Percentiles rank a stretch among this genome's conserved stretches.
Conservation (phyloP, 2,888 invertebrate species). For the Oscheius myriophilus region DNA sequence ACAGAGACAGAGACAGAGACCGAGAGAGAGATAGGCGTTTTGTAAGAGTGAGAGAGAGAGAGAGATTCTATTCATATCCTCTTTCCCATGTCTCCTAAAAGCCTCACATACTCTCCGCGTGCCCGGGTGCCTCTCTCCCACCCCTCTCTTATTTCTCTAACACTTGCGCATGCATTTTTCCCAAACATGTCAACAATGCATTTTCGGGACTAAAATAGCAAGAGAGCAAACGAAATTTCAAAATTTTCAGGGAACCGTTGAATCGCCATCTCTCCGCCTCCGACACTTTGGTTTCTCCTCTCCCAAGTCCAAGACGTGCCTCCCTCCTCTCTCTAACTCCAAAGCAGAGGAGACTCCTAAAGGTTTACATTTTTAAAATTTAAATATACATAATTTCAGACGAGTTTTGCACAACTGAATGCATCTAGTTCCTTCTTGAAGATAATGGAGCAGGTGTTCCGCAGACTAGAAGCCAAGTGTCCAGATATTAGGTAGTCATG, state of each 20-base stretch:
- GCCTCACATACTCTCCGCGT: slow-evolving; percentile 3
- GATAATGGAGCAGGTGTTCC: slow-evolving; percentile 55
- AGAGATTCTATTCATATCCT: not conserved
- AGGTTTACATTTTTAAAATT: slow-evolving; percentile 19
- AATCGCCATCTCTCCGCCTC: slow-evolving; percentile 47
- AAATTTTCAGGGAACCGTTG: slow-evolving; percentile 41
- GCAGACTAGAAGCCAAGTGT: slow-evolving; percentile 49
- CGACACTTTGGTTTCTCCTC: slow-evolving; percentile 47
- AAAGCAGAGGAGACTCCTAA: slow-evolving; percentile 45
- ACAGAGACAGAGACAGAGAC: too few species aligned
- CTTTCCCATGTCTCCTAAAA: not conserved
- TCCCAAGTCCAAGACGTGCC: slow-evolving; percentile 28
- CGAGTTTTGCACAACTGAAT: slow-evolving; percentile 47
- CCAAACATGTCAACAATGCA: not conserved
- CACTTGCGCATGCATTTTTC: not conserved
- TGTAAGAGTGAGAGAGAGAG: too few species aligned
- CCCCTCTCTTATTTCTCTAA: slow-evolving; percentile 4
- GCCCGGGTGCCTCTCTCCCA: slow-evolving; percentile 6
- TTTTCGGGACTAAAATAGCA: too few species aligned
- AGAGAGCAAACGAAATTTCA: too few species aligned
- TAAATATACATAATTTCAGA: slow-evolving; percentile 34
- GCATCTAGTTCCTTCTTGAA: slow-evolving; percentile 50
- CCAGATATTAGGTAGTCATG: slow-evolving; percentile 51
- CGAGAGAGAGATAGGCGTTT: too few species aligned
- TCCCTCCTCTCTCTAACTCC: slow-evolving; percentile 38